Percentiles rank a stretch among this genome's conserved stretches.
Evolutionary conservation across 2,888 invertebrate genomes (phyloP).

Genomic region (Sinodicranocentrus sp.): DNA sequence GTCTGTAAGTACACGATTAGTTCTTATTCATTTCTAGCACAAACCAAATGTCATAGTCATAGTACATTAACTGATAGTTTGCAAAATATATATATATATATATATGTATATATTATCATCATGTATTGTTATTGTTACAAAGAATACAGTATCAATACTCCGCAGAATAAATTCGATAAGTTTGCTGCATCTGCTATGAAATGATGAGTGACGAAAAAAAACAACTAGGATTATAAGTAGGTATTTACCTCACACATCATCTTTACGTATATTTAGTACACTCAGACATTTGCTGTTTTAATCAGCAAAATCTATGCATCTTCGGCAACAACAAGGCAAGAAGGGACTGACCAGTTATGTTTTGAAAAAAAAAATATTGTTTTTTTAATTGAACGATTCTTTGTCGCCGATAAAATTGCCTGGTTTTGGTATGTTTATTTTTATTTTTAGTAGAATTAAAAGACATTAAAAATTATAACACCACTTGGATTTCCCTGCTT

Average conservation of each 20-base stretch:
- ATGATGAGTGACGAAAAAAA: constrained; percentile 15
- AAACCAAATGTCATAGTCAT: constrained; percentile 42
- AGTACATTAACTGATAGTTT: constrained; percentile 43
- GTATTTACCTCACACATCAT: not conserved
- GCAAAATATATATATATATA: constrained; percentile 44
- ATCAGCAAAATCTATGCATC: constrained; percentile 11
- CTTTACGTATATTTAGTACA: not conserved
- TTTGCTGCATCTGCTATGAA: constrained; percentile 30
- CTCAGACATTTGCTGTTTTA: not conserved
- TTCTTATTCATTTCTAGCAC: constrained; percentile 38
- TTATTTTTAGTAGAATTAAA: too few relatives aligned
- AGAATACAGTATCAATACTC: constrained; percentile 39
- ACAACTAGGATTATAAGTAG: not conserved
- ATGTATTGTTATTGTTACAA: constrained; percentile 47
- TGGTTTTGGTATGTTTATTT: not conserved
- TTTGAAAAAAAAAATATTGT: not conserved
- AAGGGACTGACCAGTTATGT: constrained; percentile 62
- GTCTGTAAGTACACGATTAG: constrained; percentile 53
- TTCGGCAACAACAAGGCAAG: constrained; percentile 50
- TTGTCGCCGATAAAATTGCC: not conserved
- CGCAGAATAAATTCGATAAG: constrained; percentile 44
- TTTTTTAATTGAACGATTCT: constrained; percentile 7
- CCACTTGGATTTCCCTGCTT: too few relatives aligned
- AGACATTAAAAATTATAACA: too few relatives aligned
- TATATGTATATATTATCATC: constrained; percentile 33